phyloP scores from a whole-genome alignment of 35 echinoderm and acorn worm species.

The Lytechinus variegatus region DNA sequence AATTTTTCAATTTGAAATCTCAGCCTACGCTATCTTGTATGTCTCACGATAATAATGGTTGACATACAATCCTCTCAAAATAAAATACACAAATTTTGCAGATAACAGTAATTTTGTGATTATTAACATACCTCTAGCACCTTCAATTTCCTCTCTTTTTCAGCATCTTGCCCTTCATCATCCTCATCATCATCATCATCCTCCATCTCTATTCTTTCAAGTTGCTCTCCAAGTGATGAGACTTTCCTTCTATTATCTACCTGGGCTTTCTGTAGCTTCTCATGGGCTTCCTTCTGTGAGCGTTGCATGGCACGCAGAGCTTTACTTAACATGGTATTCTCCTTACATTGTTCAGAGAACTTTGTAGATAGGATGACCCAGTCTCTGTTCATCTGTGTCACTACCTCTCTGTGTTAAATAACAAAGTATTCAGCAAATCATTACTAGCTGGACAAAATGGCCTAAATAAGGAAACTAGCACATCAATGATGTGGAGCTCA shows the following conservation, averaged over 20 bases:
- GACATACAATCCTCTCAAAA: too few relatives aligned
- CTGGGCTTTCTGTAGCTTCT: slow-evolving; percentile 57
- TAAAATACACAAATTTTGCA: too few relatives aligned
- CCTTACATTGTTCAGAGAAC: slow-evolving; percentile 82
- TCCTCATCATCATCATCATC: slow-evolving; percentile 26
- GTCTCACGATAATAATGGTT: too few relatives aligned
- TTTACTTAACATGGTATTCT: slow-evolving; percentile 68
- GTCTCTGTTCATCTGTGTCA: slow-evolving; percentile 88
- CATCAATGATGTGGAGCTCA: too few relatives aligned
- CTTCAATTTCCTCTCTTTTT: not conserved
- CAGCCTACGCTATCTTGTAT: too few relatives aligned
- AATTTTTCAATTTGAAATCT: too few relatives aligned
- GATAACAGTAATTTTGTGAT: not conserved
- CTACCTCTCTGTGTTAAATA: slow-evolving; percentile 68
- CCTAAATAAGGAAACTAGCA: too few relatives aligned
- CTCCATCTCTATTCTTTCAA: slow-evolving; percentile 49
- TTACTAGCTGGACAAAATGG: too few relatives aligned
- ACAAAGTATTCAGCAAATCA: not conserved
- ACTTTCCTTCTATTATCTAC: slow-evolving; percentile 47
- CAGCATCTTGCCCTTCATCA: not conserved
- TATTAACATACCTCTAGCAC: not conserved
- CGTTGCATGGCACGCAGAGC: slow-evolving; percentile 49
- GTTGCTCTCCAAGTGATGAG: slow-evolving; percentile 38
- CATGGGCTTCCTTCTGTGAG: slow-evolving; percentile 48
- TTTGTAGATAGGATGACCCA: slow-evolving; percentile 87